Evolutionary conservation across 2,888 invertebrate species (phyloP).

Genomic region (Drosophila demipolita): DNA sequence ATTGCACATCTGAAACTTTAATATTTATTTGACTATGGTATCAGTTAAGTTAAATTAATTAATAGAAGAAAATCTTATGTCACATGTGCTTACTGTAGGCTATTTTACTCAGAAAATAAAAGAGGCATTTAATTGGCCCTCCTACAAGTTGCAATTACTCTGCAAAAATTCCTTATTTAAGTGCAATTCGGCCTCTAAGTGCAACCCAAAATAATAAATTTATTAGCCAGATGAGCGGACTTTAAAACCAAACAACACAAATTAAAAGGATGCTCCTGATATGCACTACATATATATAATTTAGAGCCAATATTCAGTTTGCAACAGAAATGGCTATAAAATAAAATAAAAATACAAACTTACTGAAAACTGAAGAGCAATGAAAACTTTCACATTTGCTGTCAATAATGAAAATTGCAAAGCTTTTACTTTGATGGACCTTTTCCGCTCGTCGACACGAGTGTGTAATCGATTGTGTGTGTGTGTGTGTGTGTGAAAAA

Average conservation of each 20-base stretch:
- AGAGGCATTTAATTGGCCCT: neutral
- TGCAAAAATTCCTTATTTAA: neutral
- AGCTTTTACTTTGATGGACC: conserved; percentile 5
- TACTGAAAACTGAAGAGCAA: conserved; percentile 17
- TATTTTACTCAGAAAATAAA: neutral
- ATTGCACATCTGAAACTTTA: neutral
- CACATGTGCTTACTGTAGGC: too few relatives aligned
- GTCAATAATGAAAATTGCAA: conserved; percentile 42
- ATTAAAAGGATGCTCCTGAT: too few relatives aligned
- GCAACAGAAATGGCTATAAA: conserved; percentile 8
- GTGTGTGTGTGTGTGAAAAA: conserved; percentile 1
- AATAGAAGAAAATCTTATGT: too few relatives aligned
- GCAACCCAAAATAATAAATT: neutral
- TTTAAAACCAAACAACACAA: neutral
- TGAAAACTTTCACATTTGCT: conserved; percentile 43
- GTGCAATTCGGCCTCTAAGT: neutral
- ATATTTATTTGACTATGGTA: neutral
- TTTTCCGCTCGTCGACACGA: neutral
- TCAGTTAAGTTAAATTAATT: neutral
- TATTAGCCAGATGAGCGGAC: neutral
- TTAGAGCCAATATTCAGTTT: conserved; percentile 14
- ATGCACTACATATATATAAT: neutral
- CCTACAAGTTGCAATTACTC: neutral
- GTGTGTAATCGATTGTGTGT: neutral
- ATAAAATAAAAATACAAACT: conserved; percentile 8